Percentiles rank a stretch among this genome's conserved stretches.
phyloP scores from a whole-genome alignment of 2,797 vertebrate genomes.

The Cyprinella venusta region DNA sequence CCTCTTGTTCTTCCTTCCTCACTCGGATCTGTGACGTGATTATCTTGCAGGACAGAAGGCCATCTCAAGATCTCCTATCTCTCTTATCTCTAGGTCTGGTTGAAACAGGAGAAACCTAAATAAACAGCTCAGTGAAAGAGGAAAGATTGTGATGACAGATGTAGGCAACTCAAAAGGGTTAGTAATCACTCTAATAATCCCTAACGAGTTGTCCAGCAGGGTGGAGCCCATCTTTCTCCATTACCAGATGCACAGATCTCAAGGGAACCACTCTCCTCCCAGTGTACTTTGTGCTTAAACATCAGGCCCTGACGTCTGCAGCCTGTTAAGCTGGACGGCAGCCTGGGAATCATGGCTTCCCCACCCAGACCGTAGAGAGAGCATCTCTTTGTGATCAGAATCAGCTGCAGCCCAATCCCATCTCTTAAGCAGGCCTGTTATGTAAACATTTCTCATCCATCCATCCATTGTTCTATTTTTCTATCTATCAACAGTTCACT shows the following conservation, averaged over 20 bases:
- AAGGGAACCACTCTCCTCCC: conserved; percentile 49
- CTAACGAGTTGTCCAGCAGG: conserved; percentile 42
- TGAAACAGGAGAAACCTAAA: conserved; percentile 38
- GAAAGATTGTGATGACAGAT: conserved; percentile 18
- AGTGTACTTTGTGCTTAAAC: conserved; percentile 36
- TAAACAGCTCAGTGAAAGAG: conserved; percentile 26
- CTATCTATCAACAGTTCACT: not conserved
- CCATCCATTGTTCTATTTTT: not conserved
- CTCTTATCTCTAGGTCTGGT: conserved; percentile 1
- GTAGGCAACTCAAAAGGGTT: conserved; percentile 17
- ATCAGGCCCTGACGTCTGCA: conserved; percentile 25
- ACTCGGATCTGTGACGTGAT: not conserved
- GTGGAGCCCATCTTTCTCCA: conserved; percentile 37
- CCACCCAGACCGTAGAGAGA: conserved; percentile 52
- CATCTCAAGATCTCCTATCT: conserved; percentile 37
- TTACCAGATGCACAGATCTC: conserved; percentile 56
- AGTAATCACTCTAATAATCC: conserved; percentile 32
- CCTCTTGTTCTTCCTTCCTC: conserved; percentile 6
- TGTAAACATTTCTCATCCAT: not conserved
- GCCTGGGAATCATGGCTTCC: conserved; percentile 42
- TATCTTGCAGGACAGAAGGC: conserved; percentile 23
- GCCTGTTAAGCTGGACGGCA: conserved; percentile 27
- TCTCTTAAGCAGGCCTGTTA: conserved; percentile 12
- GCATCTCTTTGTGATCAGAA: conserved; percentile 30
- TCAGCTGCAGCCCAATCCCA: not conserved